Evolutionary conservation across 1,140 invertebrate species (phyloP).

Genomic region (Drosophila kohkoa): DNA sequence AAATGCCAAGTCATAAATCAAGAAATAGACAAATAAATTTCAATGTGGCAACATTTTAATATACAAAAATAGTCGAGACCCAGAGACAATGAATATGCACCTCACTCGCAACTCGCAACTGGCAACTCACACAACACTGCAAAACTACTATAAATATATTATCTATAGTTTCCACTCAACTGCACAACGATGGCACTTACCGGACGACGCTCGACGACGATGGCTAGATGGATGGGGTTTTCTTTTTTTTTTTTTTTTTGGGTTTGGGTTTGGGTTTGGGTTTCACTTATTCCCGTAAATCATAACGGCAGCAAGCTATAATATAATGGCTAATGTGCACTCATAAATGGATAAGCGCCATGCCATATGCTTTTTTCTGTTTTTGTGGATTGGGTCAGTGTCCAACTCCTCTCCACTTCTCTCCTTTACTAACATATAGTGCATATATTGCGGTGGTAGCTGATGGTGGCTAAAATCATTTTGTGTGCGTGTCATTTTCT

Average conservation of each 20-base stretch:
- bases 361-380: slow-evolving; percentile 39
- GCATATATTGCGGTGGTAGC: not conserved
- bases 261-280: not conserved
- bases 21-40: slow-evolving; percentile 75
- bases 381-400: not conserved
- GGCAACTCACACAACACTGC: slow-evolving; percentile 19
- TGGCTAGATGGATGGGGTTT: not conserved
- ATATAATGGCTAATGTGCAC: slow-evolving; percentile 69
- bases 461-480: slow-evolving; percentile 25
- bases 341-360: slow-evolving; percentile 75
- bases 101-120: slow-evolving; percentile 15
- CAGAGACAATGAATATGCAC: slow-evolving; percentile 36
- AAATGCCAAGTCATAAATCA: slow-evolving; percentile 77
- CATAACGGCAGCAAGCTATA: slow-evolving; percentile 56
- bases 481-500: slow-evolving; percentile 48
- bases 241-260: no score
- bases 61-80: slow-evolving; percentile 62
- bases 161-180: slow-evolving; percentile 84
- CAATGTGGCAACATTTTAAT: slow-evolving; percentile 74
- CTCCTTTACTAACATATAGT: no score
- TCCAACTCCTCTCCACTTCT: not conserved
- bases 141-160: slow-evolving; percentile 76
- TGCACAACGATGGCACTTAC: slow-evolving; percentile 76
- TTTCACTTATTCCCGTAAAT: slow-evolving; percentile 55
- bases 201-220: slow-evolving; percentile 59